Conservation (phyloP, 2,888 invertebrate genomes). For the Dryocosmus kuriphilus region DNA sequence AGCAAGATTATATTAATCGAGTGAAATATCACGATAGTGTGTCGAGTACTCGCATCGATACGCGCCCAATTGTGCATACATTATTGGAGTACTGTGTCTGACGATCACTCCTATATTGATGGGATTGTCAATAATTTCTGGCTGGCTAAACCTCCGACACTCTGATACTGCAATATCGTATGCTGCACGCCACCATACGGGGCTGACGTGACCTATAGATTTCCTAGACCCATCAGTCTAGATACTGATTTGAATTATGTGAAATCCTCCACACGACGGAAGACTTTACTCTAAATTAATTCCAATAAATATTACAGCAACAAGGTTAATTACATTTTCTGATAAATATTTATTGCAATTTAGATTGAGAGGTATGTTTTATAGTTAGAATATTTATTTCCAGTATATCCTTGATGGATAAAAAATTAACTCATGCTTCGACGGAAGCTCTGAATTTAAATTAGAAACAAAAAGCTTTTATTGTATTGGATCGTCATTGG, state of each 20-base stretch:
- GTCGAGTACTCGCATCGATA: background rate
- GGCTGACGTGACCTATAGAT: background rate
- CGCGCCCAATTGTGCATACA: conserved; percentile 70
- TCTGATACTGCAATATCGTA: conserved; percentile 5
- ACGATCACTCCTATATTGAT: conserved; percentile 74
- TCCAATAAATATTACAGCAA: background rate
- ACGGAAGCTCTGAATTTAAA: background rate
- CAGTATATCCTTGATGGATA: background rate
- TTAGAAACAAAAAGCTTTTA: no score
- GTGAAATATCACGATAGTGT: background rate
- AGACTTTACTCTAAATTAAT: background rate
- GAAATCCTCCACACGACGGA: background rate
- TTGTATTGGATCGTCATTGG: no score
- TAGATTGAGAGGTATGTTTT: no score
- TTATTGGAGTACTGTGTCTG: conserved; percentile 68
- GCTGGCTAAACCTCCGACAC: conserved; percentile 47
- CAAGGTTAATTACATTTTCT: no score
- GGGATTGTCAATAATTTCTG: conserved; percentile 75
- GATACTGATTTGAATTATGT: background rate
- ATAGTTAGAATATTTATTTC: no score
- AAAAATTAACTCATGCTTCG: background rate
- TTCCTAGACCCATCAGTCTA: background rate
- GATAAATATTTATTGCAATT: no score
- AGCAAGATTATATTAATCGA: background rate
- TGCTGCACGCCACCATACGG: background rate